These are phyloP conservation scores for Oophaga pumilio DNA, from an alignment of 2,113 vertebrate species.

Conservation along the genomic window DNA sequence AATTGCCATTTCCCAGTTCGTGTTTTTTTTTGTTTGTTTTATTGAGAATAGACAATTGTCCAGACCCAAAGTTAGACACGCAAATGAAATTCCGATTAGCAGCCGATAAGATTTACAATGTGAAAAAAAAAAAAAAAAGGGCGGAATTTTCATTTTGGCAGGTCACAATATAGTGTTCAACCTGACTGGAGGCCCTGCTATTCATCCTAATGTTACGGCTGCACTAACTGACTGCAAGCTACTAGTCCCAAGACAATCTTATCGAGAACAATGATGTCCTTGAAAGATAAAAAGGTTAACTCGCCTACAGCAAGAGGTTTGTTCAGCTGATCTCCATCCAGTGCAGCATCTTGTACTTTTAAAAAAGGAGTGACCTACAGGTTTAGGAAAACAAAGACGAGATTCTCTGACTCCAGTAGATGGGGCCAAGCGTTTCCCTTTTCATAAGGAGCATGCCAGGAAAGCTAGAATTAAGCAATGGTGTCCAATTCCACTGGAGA, in stretches of 20 bases:
- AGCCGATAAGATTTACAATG: not conserved
- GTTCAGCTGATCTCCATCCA: constrained; percentile 54
- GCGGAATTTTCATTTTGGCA: constrained; percentile 12
- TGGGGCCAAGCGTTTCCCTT: constrained; percentile 54
- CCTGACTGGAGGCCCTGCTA: constrained; percentile 2
- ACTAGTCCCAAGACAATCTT: constrained; percentile 57
- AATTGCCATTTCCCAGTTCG: too few species aligned
- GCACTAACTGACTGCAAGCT: constrained; percentile 32
- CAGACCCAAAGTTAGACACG: not conserved
- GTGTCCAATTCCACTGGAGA: constrained; percentile 50
- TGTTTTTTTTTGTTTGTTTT: not conserved
- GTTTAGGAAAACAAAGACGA: constrained; percentile 52
- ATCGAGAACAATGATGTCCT: constrained; percentile 49
- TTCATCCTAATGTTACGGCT: constrained; percentile 34
- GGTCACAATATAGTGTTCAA: not conserved
- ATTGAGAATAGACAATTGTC: not conserved
- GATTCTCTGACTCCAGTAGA: constrained; percentile 50
- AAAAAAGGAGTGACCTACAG: constrained; percentile 50
- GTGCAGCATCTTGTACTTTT: constrained; percentile 49
- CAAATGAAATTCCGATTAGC: not conserved
- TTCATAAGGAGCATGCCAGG: constrained; percentile 30
- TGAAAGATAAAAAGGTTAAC: constrained; percentile 57
- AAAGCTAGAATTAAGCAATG: constrained; percentile 44
- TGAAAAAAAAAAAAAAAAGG: not conserved
- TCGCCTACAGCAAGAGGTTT: constrained; percentile 48